Percentiles rank a stretch among this genome's conserved stretches.
These are phyloP conservation scores for Daboia siamensis DNA, from an alignment of 2,113 vertebrate genomes.

Conservation along the genomic window DNA sequence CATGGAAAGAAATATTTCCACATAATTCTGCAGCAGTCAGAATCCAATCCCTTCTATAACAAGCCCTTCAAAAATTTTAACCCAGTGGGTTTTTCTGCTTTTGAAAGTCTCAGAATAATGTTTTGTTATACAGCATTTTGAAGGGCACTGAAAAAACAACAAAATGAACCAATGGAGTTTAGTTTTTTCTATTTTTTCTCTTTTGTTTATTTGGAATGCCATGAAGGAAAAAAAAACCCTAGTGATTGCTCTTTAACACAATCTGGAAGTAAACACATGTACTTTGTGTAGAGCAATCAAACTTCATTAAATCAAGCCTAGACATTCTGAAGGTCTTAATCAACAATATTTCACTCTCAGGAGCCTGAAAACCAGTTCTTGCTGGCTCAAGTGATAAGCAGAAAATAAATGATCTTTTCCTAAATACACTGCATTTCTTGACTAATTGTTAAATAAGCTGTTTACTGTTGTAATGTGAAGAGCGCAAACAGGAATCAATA, in stretches of 20 bases:
- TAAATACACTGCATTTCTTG: constrained; percentile 43
- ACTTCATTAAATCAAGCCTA: constrained; percentile 52
- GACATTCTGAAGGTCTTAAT: constrained; percentile 32
- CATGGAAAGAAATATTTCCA: not conserved
- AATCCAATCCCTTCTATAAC: not conserved
- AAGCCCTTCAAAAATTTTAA: not conserved
- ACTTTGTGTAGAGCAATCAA: constrained; percentile 42
- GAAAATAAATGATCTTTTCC: constrained; percentile 45
- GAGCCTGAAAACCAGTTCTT: constrained; percentile 45
- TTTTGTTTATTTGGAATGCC: constrained; percentile 33
- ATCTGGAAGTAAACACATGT: constrained; percentile 46
- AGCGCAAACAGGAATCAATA: constrained; percentile 31
- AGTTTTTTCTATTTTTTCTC: not conserved
- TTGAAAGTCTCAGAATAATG: not conserved
- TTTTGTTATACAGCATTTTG: not conserved
- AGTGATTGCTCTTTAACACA: constrained; percentile 11
- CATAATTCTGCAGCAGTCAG: not conserved
- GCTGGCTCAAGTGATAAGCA: constrained; percentile 49
- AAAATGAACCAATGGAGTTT: constrained; percentile 16
- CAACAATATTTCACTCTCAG: constrained; percentile 46
- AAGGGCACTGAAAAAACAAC: not conserved
- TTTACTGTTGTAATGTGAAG: not conserved
- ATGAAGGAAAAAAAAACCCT: not conserved
- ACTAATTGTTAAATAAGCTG: constrained; percentile 47
- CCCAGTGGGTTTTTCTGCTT: not conserved